Evolutionary conservation across 2,888 invertebrate genomes (phyloP), one percentile per base, ranked within the genome.

Genomic region (Polydrusus tereticollis): DNA sequence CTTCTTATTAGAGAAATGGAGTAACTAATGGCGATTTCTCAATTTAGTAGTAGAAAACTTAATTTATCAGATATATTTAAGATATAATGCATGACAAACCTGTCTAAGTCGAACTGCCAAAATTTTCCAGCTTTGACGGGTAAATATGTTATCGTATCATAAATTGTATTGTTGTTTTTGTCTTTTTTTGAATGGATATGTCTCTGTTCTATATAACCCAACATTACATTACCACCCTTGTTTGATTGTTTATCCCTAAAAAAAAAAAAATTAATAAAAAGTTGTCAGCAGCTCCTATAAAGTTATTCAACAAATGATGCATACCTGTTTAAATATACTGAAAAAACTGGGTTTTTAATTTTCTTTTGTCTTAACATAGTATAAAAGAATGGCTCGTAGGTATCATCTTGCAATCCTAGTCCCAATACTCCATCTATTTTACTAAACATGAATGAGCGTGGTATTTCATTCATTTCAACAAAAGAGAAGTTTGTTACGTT

Each of bases 341-440:
- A 91, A 83, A 93, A 93, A 45, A 92, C 82, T 2, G 89, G 87
- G 55, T 87, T 79, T 23, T 80, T 77, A 50, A 88, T 85, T 26
- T 85, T 80, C 0, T 83, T 81, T 80, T 92, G 91, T 14, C 84
- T 82, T 4, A 90, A 81, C 84, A 93, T 87, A 79, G 89, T 90
- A 81, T 91, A 88, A 83, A 93, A 91, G 62, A 92, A 90, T 12
- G 93, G 91, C 45, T 86, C 84, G 6, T 90, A 89, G 10, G 50
- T 12, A 41, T 86, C 83, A 16, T 88, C 86, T 73, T 86, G 84
- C 77, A 89, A 89, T 1, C 88, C 91, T 82, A 93, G 85, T 45
- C 93, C 93, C 43, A 94, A 85, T 70, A 93, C 89, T 7, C 93
- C 91, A 84, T 94, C 93, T 77, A 91, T 91, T 84, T 90, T 91